phyloP scores from a whole-genome alignment of 1,140 invertebrate species.

The Diploscapter pachys region DNA sequence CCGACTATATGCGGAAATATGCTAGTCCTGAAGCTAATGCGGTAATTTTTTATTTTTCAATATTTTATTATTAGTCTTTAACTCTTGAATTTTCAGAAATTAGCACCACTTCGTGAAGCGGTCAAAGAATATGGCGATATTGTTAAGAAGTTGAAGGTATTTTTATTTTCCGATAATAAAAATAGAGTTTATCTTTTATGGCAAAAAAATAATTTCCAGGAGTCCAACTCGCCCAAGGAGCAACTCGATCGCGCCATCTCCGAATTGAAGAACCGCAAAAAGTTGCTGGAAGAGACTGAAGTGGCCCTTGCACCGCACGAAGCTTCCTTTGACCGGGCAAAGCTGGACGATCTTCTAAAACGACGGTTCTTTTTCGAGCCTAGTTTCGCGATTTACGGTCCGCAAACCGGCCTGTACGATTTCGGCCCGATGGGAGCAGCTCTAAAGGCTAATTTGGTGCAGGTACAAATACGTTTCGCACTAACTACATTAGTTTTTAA shows the following conservation, averaged over 20 bases:
- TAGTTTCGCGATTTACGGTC: conserved; percentile 98
- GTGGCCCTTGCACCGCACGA: conserved; percentile 72
- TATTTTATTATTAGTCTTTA: no score
- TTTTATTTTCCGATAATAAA: no score
- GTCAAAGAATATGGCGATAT: conserved; percentile 72
- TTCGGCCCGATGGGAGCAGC: conserved; percentile 99
- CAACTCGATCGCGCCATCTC: conserved; percentile 88
- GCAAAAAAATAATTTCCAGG: conserved; percentile 69
- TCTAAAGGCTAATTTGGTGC: conserved; percentile 82
- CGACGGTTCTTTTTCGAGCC: conserved; percentile 96
- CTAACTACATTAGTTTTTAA: no score
- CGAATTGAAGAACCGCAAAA: conserved; percentile 85
- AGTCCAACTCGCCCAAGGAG: conserved; percentile 77
- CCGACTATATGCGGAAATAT: no score
- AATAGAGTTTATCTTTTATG: no score
- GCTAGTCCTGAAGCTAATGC: no score
- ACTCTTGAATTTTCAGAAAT: conserved; percentile 41
- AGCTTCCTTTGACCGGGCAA: conserved; percentile 78
- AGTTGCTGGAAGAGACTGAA: conserved; percentile 84
- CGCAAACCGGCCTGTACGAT: conserved; percentile 71
- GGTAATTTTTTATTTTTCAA: no score
- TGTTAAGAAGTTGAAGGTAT: conserved; percentile 62
- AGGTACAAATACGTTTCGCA: neutral
- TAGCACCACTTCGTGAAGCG: conserved; percentile 46
- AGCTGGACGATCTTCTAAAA: conserved; percentile 95